phyloP scores from a whole-genome alignment of 2,797 vertebrate genomes.

The Phrynocephalus forsythii region DNA sequence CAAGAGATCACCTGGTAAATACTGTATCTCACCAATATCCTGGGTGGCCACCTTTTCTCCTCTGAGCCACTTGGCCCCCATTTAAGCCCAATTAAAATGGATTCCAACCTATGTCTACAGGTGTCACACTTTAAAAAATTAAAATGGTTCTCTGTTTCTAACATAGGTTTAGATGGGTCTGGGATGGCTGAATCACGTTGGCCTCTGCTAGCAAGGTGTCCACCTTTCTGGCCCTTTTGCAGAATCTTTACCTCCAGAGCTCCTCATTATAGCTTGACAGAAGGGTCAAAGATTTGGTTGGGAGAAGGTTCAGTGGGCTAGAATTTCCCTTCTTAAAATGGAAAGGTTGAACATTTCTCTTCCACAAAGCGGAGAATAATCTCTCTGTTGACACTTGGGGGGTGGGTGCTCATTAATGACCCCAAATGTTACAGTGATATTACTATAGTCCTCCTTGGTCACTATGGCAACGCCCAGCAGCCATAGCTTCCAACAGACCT shows the following conservation, averaged over 20 bases:
- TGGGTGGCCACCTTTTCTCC: neutral
- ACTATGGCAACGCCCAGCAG: slow-evolving; percentile 72
- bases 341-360: neutral
- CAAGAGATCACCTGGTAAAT: slow-evolving; percentile 69
- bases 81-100: slow-evolving; percentile 39
- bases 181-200: neutral
- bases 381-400: slow-evolving; percentile 48
- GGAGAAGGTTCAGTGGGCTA: neutral
- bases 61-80: slow-evolving; percentile 6
- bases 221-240: too few relatives aligned
- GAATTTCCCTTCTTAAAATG: neutral
- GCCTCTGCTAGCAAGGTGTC: too few relatives aligned
- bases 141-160: neutral
- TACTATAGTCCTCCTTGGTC: slow-evolving; percentile 73
- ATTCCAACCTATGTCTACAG: neutral
- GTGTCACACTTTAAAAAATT: neutral
- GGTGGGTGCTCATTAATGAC: slow-evolving; percentile 62
- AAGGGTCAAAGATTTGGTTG: neutral
- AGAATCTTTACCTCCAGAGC: too few relatives aligned
- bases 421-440: slow-evolving; percentile 65
- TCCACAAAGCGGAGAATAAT: neutral
- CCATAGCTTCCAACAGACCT: slow-evolving; percentile 52
- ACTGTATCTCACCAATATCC: slow-evolving; percentile 34
- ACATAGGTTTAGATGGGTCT: neutral
- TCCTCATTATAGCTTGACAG: too few relatives aligned